phyloP scores from a whole-genome alignment of 2,113 vertebrate species.

The Polypterus senegalus region DNA sequence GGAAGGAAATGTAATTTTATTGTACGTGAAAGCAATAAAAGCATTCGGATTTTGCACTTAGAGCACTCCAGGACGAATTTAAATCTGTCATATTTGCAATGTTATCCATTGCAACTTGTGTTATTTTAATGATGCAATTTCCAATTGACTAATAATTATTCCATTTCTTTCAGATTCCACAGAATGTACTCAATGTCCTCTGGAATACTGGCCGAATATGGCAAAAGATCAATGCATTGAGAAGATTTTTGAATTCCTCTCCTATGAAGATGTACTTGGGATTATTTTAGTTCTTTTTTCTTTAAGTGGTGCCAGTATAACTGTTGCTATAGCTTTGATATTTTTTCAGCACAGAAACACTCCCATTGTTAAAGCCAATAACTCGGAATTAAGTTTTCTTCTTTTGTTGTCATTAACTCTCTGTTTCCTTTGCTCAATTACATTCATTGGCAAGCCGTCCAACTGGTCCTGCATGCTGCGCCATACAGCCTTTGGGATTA shows the following conservation, averaged over 20 bases:
- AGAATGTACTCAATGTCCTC: background rate
- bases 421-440: conserved; percentile 1
- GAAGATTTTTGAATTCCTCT: background rate
- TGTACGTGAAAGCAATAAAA: too few relatives aligned
- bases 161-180: background rate
- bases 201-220: background rate
- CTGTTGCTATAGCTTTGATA: background rate
- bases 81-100: too few relatives aligned
- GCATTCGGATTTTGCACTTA: too few relatives aligned
- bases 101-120: background rate
- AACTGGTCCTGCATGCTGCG: conserved; percentile 1
- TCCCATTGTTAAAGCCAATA: background rate
- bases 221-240: background rate
- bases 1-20: too few relatives aligned
- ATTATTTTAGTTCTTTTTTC: background rate
- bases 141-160: background rate
- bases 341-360: conserved; percentile 1
- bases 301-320: background rate
- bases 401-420: background rate
- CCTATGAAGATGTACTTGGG: background rate
- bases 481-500: conserved; percentile 3
- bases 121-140: background rate
- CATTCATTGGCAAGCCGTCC: conserved; percentile 2
- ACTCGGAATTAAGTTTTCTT: conserved; percentile 1
- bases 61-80: too few relatives aligned